These are phyloP conservation scores for Poeciliopsis occidentalis DNA, from an alignment of 2,113 vertebrate genomes.

Conservation along the genomic window DNA sequence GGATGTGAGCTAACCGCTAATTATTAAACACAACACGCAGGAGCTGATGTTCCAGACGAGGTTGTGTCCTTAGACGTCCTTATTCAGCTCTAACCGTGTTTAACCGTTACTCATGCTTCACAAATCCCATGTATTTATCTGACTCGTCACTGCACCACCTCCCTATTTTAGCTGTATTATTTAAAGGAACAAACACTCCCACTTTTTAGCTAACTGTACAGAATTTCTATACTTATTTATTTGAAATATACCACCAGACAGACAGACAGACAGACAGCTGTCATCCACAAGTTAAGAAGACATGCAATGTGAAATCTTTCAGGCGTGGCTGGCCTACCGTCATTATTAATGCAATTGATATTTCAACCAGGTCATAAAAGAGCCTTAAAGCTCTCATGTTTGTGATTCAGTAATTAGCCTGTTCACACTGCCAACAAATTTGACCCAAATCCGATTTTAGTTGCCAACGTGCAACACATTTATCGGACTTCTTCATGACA, in stretches of 20 bases:
- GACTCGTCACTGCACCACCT: conserved; percentile 3
- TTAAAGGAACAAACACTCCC: neutral
- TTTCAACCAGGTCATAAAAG: neutral
- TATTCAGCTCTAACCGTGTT: neutral
- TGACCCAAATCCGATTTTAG: no score
- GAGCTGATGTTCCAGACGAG: conserved; percentile 8
- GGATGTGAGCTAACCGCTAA: conserved; percentile 1
- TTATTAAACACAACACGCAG: conserved; percentile 17
- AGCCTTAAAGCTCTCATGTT: neutral
- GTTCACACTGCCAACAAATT: no score
- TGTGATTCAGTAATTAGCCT: no score
- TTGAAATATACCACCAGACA: conserved; percentile 14
- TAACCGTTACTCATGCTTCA: conserved; percentile 9
- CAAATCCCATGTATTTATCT: conserved; percentile 1
- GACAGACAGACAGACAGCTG: neutral
- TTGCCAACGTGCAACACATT: no score
- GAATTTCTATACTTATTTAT: conserved; percentile 28
- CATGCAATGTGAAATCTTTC: neutral
- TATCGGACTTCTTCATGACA: no score
- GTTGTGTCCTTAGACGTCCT: conserved; percentile 39
- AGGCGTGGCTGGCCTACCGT: neutral
- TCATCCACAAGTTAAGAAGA: neutral
- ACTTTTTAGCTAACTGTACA: conserved; percentile 6
- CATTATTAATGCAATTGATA: neutral
- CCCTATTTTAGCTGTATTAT: conserved; percentile 1